Percentiles rank a stretch among this genome's conserved stretches.
phyloP scores from a whole-genome alignment of 2,888 invertebrate species.

The Rhaphigaster nebulosa region DNA sequence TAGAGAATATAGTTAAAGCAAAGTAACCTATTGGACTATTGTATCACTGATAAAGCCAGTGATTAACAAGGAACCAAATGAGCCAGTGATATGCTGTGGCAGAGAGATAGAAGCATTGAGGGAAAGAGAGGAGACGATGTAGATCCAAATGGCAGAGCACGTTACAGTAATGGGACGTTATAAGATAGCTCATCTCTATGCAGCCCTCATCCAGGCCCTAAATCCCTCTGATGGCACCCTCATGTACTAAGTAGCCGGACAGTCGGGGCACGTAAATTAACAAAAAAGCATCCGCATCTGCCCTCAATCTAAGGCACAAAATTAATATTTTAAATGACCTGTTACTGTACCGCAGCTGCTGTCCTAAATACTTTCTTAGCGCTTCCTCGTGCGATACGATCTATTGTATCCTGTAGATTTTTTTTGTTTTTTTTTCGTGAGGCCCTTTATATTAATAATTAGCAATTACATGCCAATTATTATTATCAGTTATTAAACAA shows the following conservation, averaged over 20 bases:
- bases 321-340: constrained; percentile 42
- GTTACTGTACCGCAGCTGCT: constrained; percentile 31
- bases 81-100: background rate
- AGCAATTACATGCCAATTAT: background rate
- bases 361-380: background rate
- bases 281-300: constrained; percentile 30
- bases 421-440: background rate
- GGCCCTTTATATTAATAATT: background rate
- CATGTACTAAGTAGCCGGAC: constrained; percentile 28
- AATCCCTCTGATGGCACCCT: constrained; percentile 29
- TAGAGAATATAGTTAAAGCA: too few species aligned
- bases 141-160: background rate
- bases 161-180: constrained; percentile 7
- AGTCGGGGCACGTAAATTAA: constrained; percentile 36
- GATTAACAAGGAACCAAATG: background rate
- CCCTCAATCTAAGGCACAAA: constrained; percentile 12
- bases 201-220: background rate
- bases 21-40: background rate
- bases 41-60: too few species aligned
- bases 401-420: background rate
- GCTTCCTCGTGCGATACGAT: constrained; percentile 19
- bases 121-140: background rate
- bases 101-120: background rate
- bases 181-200: constrained; percentile 39
- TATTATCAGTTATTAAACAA: background rate